Percentiles rank a stretch among this genome's conserved stretches.
Evolutionary conservation across 2,888 invertebrate species (phyloP).

Genomic region (Luperina testacea): DNA sequence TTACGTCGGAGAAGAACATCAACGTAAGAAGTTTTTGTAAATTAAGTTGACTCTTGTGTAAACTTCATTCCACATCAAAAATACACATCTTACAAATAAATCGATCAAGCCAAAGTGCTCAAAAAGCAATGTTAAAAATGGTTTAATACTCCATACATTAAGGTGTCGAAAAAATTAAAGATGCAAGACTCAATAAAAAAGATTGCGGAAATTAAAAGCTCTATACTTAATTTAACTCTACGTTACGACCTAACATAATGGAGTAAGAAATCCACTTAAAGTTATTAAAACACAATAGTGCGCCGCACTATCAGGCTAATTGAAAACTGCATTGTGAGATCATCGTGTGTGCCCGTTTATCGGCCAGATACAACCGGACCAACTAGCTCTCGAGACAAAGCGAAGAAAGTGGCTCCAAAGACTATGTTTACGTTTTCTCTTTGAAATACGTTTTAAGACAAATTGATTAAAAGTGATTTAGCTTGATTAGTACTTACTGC

Average conservation of each 20-base stretch:
- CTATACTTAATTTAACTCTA: constrained; percentile 15
- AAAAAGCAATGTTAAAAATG: neutral
- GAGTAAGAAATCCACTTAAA: constrained; percentile 82
- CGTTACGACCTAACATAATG: constrained; percentile 63
- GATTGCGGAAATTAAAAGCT: constrained; percentile 1
- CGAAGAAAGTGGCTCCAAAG: constrained; percentile 52
- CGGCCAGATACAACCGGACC: constrained; percentile 50
- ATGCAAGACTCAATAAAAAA: neutral
- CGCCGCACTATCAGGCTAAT: constrained; percentile 80
- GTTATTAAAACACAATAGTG: constrained; percentile 85
- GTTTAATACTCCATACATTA: neutral
- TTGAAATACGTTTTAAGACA: constrained; percentile 39
- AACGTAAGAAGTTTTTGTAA: neutral
- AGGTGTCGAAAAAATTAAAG: neutral
- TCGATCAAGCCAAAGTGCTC: neutral
- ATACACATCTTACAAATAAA: neutral
- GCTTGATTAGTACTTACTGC: constrained; percentile 33
- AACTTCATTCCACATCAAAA: neutral
- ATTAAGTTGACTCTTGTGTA: too few relatives aligned
- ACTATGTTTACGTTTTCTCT: constrained; percentile 39
- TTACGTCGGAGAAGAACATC: neutral
- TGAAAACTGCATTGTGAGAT: constrained; percentile 81
- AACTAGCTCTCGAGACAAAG: constrained; percentile 55
- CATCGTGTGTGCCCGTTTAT: constrained; percentile 63
- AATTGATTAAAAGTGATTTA: constrained; percentile 35